Base-by-base conservation (phyloP, 2,797 vertebrate species). In the Limosa lapponica region DNA sequence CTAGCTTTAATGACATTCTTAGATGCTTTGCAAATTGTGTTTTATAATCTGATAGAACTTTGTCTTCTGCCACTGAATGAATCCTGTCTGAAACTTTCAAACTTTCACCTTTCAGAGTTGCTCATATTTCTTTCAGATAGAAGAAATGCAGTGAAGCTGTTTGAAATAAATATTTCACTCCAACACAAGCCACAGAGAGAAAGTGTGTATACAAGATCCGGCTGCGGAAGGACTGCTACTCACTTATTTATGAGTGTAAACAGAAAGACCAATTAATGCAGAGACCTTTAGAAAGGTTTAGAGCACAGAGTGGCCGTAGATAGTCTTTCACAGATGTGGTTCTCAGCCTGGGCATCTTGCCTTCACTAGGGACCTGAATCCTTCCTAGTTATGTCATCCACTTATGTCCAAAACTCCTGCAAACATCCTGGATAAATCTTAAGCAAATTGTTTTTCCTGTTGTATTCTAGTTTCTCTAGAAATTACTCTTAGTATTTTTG, bases 221-320 rank as follows among this genome's bases (percentile, higher is more conserved):
- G 43, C 71, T 84, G 89, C 23, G 19, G 51, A 90, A 91, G 46
- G 69, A 32, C 51, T 88, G 36, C 67, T 93, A 7, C 62, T 97
- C 79, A 94, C 32, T 96, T 96, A 97, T 95, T 95, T 96, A 97
- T 96, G 82, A 95, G 61, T 57, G 41, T 93, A 96, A 95, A 94
- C 77, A 89, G 78, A 95, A 96, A 95, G 37, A 61, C 54, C 67
- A 94, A 86, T 93, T 97, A 96, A 52, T 90, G 41, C 91, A 90
- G 52, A 95, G 77, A 43, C 67, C 48, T 95, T 74, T 86, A 94
- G 82, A 72, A 96, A 91, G 49, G 54, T 62, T 77, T 85, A 14
- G 64, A 87, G 75, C 43, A 90, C 34, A 30, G 30, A 44, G 27
- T 90, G 27, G 24, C 58, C 62, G 7, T 16, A 49, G 57, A 37